Evolutionary conservation across 2,797 vertebrate species (phyloP), one percentile per base, ranked within the genome.

Genomic region (Acanthurus tractus): DNA sequence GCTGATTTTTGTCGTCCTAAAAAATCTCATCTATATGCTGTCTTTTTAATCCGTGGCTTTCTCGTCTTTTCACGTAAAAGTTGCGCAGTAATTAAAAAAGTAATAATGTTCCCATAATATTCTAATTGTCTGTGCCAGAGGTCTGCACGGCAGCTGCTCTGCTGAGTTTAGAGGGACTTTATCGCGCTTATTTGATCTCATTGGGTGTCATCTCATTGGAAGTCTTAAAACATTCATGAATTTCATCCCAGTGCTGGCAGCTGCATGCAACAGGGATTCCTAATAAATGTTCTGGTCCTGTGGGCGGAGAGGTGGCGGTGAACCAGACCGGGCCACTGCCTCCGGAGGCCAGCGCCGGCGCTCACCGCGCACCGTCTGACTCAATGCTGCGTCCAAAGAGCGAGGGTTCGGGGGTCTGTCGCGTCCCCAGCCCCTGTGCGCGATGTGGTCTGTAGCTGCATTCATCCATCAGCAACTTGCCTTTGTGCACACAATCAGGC

Each of bases 21-120:
- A 70, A 57, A 46, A 76, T 72, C 15, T 62, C 9, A 29, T 65
- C n/a, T 73, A 55, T 22, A 46, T n/a, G 2, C 61, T 22, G 58
- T 23, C 12, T 36, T 64, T 68, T 59, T n/a, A 61, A 61, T 65
- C 61, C 65, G 22, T 36, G 25, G 44, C 5, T 10, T 20, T n/a
- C 72, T 85, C 63, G 25, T 0, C 12, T 59, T 23, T 22, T 45
- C 70, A 61, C 71, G 0, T 13, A 69, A 63, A 73, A 58, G 53
- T 68, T 20, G 6, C 70, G 63, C 38, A 59, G 0, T 70, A 14
- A 52, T 20, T 68, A 44, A 48, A 15, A 72, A 6, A 64, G 17
- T 25, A 48, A 0, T 48, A 5, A 53, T 5, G 52, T 38, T 50
- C 4, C 3, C 2, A 1, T 25, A 34, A 55, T 74, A 57, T 77